Conservation (phyloP, 2,113 vertebrate genomes). For the Chloropsis cyanopogon region DNA sequence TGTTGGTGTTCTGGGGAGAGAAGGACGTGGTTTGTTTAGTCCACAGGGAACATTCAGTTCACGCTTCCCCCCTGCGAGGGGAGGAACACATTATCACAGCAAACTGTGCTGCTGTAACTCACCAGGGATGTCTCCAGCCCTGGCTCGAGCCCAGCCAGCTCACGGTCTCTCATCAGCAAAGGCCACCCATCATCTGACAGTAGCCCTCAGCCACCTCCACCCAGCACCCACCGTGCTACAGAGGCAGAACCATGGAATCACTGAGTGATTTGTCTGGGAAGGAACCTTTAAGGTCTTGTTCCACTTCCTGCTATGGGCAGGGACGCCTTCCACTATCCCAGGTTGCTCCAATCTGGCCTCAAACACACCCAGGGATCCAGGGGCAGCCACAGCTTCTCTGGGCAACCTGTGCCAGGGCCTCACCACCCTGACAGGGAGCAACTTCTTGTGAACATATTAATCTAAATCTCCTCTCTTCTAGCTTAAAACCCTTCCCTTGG, state of each 20-base stretch:
- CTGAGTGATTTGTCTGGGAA: background rate
- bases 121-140: background rate
- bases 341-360: accelerated
- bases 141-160: background rate
- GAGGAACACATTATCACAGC: accelerated
- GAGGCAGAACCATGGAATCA: background rate
- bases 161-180: background rate
- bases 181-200: accelerated
- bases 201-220: background rate
- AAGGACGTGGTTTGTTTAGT: accelerated
- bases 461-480: background rate
- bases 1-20: conserved; percentile 77
- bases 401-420: background rate
- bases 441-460: background rate
- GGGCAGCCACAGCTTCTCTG: background rate
- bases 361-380: background rate
- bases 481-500: background rate
- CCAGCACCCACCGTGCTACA: accelerated
- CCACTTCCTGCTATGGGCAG: background rate
- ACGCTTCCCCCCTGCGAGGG: accelerated
- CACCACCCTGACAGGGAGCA: background rate
- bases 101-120: background rate
- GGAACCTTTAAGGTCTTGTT: background rate
- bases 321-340: background rate
- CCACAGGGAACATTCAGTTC: accelerated